These are phyloP conservation scores for Aphis gossypii DNA, from an alignment of 1,140 invertebrate species.

Conservation along the genomic window DNA sequence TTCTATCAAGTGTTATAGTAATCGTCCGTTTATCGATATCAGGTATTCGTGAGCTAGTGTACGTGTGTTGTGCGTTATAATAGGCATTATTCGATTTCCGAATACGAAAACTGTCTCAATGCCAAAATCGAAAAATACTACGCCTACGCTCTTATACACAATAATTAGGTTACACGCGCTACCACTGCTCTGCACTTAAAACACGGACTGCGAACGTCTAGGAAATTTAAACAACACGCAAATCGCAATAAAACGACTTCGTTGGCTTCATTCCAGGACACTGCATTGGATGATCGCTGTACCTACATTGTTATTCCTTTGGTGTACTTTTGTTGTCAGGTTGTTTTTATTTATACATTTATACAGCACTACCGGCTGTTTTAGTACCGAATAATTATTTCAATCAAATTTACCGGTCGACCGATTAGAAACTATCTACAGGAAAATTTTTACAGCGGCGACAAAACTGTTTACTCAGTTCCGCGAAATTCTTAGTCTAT, in stretches of 20 bases:
- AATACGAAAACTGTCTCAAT: neutral
- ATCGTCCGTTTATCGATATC: neutral
- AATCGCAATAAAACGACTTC: neutral
- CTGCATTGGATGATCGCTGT: neutral
- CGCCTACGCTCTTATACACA: neutral
- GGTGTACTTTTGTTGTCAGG: neutral
- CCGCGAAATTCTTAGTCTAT: too few species aligned
- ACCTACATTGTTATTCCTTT: neutral
- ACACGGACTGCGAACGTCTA: neutral
- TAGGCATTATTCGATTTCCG: neutral
- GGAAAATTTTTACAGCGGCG: neutral
- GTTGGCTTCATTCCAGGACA: neutral
- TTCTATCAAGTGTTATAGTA: neutral
- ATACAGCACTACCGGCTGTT: neutral
- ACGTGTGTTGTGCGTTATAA: neutral
- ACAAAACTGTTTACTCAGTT: neutral
- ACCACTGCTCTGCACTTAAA: neutral
- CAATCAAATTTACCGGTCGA: neutral
- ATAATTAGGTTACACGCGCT: neutral
- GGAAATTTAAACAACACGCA: neutral
- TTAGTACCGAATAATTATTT: neutral
- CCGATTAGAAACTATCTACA: neutral
- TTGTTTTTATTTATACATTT: neutral
- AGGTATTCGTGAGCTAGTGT: neutral
- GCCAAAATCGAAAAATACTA: constrained; percentile 3